Conservation (phyloP, 2,797 vertebrate genomes). For the Morus bassanus region DNA sequence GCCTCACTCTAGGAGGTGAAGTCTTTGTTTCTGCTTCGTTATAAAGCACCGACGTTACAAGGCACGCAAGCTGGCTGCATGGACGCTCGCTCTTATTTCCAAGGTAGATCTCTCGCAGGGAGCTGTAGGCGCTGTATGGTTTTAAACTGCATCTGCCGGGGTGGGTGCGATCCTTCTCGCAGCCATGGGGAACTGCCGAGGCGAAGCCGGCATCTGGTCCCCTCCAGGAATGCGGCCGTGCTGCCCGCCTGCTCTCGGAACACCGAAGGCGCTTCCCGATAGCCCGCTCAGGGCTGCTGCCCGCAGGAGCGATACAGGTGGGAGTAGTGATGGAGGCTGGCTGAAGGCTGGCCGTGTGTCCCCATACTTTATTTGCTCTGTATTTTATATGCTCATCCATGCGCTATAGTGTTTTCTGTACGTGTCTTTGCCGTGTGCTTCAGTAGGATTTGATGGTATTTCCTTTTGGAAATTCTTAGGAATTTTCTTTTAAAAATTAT, state of each 20-base stretch:
- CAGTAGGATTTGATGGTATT: background rate
- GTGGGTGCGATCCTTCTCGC: background rate
- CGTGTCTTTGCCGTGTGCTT: fast-evolving
- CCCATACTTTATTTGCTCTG: background rate
- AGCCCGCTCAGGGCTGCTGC: background rate
- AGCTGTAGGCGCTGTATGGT: background rate
- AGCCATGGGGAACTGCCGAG: background rate
- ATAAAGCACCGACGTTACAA: fast-evolving
- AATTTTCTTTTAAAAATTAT: background rate
- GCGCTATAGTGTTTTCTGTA: fast-evolving
- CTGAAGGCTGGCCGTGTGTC: background rate
- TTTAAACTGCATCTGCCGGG: background rate
- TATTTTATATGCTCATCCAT: background rate
- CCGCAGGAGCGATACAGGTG: background rate
- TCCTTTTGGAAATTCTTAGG: background rate
- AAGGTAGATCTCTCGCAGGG: fast-evolving
- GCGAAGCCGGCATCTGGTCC: background rate
- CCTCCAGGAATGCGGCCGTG: fast-evolving
- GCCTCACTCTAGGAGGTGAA: background rate
- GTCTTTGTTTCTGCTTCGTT: background rate
- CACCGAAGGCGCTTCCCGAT: fast-evolving
- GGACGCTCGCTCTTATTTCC: fast-evolving
- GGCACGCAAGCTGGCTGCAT: fast-evolving
- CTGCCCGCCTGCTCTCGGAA: fast-evolving
- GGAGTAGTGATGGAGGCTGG: background rate